Percentiles rank a stretch among this genome's conserved stretches.
phyloP scores from a whole-genome alignment of 2,888 invertebrate genomes.

The Drosophila paracracens region DNA sequence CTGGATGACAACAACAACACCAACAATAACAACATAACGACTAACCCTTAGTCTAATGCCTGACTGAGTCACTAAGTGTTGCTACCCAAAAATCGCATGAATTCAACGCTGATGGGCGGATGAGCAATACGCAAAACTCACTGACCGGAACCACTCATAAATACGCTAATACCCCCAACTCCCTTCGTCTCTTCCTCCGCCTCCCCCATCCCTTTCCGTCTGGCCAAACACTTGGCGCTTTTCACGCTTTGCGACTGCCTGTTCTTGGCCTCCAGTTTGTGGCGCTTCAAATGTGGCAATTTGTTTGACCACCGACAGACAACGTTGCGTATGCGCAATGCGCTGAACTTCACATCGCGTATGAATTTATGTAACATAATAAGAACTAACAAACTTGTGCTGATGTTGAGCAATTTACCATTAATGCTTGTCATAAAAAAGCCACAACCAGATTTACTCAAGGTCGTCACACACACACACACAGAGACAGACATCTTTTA shows the following conservation, averaged over 20 bases:
- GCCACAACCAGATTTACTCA: conserved; percentile 51
- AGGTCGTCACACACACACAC: conserved; percentile 61
- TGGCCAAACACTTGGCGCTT: conserved; percentile 46
- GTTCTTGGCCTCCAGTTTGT: conserved; percentile 70
- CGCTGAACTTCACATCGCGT: conserved; percentile 39
- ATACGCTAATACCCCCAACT: conserved; percentile 34
- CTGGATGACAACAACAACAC: conserved; percentile 7
- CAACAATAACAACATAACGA: conserved; percentile 11
- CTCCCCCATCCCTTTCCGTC: background rate
- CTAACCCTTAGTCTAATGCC: conserved; percentile 51
- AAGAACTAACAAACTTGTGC: conserved; percentile 53
- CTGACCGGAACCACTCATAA: conserved; percentile 80
- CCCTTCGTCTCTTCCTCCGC: background rate
- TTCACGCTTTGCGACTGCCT: conserved; percentile 69
- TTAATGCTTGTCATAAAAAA: conserved; percentile 51
- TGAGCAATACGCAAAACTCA: conserved; percentile 51
- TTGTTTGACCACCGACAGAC: conserved; percentile 40
- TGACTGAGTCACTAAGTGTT: conserved; percentile 61
- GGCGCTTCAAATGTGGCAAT: conserved; percentile 47
- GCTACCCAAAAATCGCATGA: conserved; percentile 41
- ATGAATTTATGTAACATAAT: conserved; percentile 42
- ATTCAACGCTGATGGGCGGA: conserved; percentile 25
- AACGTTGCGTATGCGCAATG: conserved; percentile 54
- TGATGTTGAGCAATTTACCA: conserved; percentile 61
- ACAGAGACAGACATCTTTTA: conserved; percentile 16